Evolutionary conservation across 2,888 invertebrate genomes (phyloP), one percentile per base, ranked within the genome.

Genomic region (Stegana nigrithorax): DNA sequence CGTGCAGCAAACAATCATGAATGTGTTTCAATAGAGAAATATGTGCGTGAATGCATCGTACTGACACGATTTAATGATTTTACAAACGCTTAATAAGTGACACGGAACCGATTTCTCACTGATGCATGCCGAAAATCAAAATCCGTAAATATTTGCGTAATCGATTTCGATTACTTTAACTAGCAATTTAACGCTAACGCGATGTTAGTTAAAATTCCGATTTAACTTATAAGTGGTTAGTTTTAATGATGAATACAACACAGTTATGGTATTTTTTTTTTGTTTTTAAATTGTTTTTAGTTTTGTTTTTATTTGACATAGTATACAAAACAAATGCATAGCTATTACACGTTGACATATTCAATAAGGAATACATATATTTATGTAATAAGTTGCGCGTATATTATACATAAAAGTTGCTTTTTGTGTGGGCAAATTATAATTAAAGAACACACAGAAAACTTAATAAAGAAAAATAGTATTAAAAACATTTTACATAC

Each of bases 401-500:
- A 71, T 69, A 71, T 66, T 65, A 71, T 71, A 71, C 71, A 71
- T 71, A 69, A 71, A 71, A 71, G 71, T 25, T 51, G n/a, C 14
- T 51, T 51, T 51, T 17, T 27, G 47, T 47, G 47, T 50, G 25
- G 12, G 45, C 55, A 63, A 66, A 66, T 71, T 57, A 70, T 64
- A n/a, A 59, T 60, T 32, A 50, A 47, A 64, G 66, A 63, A 64
- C 64, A 53, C 62, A 67, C 56, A 65, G 63, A 58, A 65, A 63
- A 50, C 64, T 61, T 63, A 62, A 65, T 67, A 67, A 61, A 67
- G 63, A 63, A 59, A 63, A 75, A 75, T 75, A 77, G 75, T 75
- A 75, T 75, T 75, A 75, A 77, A 77, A 75, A 75, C 75, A 77
- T 73, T 75, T 75, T 77, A 75, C 75, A 77, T 75, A 73, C 73